Evolutionary conservation across 1,140 invertebrate species (phyloP).

Genomic region (Andricus grossulariae): DNA sequence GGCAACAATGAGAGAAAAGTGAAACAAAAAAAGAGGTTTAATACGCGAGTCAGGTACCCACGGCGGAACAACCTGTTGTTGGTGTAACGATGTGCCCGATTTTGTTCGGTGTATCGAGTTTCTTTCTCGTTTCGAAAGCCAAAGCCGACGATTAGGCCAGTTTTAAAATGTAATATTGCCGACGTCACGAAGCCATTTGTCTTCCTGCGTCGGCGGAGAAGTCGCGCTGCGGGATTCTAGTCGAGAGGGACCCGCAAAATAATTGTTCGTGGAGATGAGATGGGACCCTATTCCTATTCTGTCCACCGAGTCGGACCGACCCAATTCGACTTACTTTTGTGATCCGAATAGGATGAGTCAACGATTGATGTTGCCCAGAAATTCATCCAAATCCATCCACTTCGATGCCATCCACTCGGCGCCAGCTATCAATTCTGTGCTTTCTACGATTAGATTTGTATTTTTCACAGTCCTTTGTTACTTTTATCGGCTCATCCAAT

Average conservation of each 20-base stretch:
- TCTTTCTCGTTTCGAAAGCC: conserved; percentile 55
- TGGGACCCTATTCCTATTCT: conserved; percentile 43
- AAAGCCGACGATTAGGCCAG: conserved; percentile 58
- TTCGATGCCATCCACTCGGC: conserved; percentile 36
- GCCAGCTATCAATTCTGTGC: not conserved
- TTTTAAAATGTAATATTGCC: conserved; percentile 74
- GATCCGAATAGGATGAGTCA: conserved; percentile 55
- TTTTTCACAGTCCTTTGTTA: not conserved
- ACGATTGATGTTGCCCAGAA: conserved; percentile 48
- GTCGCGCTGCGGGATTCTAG: conserved; percentile 67
- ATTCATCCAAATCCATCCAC: conserved; percentile 50
- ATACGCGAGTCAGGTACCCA: conserved; percentile 12
- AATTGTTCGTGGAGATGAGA: conserved; percentile 55
- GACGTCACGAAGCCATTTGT: conserved; percentile 73
- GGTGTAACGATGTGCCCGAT: conserved; percentile 53
- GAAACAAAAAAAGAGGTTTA: not conserved
- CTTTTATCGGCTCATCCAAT: not conserved
- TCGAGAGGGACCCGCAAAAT: conserved; percentile 58
- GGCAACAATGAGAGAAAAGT: conserved; percentile 7
- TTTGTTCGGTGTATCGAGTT: conserved; percentile 52
- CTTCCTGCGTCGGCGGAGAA: conserved; percentile 65
- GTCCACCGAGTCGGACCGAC: conserved; percentile 52
- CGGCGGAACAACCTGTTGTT: conserved; percentile 35
- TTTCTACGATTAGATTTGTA: not conserved
- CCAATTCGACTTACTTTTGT: conserved; percentile 58